These are phyloP conservation scores for Orchesellides sinensis DNA, from an alignment of 2,888 invertebrate genomes.

Conservation along the genomic window DNA sequence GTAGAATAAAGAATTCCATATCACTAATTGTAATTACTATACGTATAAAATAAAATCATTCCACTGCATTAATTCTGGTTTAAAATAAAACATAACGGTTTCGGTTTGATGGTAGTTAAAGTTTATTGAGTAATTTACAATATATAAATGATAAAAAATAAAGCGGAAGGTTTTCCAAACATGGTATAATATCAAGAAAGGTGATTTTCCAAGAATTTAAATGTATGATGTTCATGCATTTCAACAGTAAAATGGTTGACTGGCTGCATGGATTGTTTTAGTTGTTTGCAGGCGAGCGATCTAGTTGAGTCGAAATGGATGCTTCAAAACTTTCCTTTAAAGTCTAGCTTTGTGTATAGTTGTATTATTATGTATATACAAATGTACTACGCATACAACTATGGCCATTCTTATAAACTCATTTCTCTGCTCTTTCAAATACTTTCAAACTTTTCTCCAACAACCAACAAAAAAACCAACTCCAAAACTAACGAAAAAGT, in stretches of 20 bases:
- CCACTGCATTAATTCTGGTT: too few relatives aligned
- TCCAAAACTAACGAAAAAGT: not conserved
- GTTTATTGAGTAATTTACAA: too few relatives aligned
- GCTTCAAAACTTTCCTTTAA: not conserved
- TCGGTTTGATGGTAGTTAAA: too few relatives aligned
- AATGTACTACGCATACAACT: too few relatives aligned
- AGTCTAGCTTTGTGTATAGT: not conserved
- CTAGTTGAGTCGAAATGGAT: not conserved
- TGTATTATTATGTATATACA: too few relatives aligned
- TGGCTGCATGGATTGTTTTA: not conserved
- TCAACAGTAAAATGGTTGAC: conserved; percentile 14
- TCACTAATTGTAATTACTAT: too few relatives aligned
- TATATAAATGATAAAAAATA: too few relatives aligned
- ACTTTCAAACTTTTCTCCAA: not conserved
- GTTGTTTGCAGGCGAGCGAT: not conserved
- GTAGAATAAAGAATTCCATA: too few relatives aligned
- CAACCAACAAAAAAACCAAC: not conserved
- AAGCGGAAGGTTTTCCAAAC: too few relatives aligned
- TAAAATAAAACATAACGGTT: too few relatives aligned
- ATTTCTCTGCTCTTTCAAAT: not conserved
- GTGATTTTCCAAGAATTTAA: not conserved
- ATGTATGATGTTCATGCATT: not conserved
- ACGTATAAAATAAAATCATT: too few relatives aligned
- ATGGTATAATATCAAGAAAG: too few relatives aligned
- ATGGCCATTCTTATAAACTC: not conserved